Conservation (phyloP, 1,140 invertebrate species). For the Riptortus pedestris region DNA sequence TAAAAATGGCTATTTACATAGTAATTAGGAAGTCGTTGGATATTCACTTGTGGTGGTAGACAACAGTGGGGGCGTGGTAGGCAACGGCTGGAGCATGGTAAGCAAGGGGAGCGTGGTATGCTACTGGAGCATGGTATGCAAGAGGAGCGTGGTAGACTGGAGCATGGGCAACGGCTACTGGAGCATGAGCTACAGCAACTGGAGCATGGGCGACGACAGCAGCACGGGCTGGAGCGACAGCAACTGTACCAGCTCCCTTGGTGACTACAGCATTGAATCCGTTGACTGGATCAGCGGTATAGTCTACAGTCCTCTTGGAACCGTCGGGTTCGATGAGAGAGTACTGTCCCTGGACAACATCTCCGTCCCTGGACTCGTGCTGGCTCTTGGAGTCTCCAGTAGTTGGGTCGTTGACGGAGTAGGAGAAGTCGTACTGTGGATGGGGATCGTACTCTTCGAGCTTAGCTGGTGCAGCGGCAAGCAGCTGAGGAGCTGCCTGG, state of each 20-base stretch:
- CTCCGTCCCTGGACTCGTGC: slow-evolving; percentile 46
- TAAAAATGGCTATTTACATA: no score
- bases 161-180: slow-evolving; percentile 38
- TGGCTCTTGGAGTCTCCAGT: no score
- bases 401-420: slow-evolving; percentile 40
- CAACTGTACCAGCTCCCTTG: slow-evolving; percentile 28
- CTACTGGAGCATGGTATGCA: no score
- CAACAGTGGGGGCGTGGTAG: no score
- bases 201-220: background rate
- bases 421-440: no score
- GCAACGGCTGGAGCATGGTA: background rate
- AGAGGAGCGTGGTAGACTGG: slow-evolving; percentile 3
- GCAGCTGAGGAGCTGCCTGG: slow-evolving; percentile 15
- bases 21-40: no score
- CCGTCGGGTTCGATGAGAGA: no score
- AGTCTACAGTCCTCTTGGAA: no score
- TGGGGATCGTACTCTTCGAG: slow-evolving; percentile 15
- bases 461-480: background rate
- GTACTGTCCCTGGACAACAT: slow-evolving; percentile 38
- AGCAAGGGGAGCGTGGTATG: no score
- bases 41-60: no score
- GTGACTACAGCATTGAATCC: slow-evolving; percentile 39
- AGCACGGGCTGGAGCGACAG: background rate
- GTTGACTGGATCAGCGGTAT: slow-evolving; percentile 38
- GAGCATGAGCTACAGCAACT: background rate